Evolutionary conservation across 2,888 invertebrate genomes (phyloP).

Genomic region (Leptinotarsa juncta): DNA sequence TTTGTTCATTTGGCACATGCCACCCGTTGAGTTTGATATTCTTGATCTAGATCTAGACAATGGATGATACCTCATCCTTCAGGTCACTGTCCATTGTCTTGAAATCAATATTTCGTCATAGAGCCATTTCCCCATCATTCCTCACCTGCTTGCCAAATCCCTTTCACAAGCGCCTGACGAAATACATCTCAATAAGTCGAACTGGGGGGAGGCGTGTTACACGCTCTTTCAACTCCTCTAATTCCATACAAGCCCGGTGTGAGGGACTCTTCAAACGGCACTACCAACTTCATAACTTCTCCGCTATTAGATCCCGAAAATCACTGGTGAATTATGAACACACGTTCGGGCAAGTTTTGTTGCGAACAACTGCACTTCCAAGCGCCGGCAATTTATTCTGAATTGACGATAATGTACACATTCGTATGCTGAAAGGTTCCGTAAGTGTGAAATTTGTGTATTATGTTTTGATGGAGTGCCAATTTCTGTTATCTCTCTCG

Average conservation of each 20-base stretch:
- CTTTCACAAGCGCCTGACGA: background rate
- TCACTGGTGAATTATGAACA: conserved; percentile 19
- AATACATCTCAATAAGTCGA: conserved; percentile 10
- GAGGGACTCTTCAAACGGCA: conserved; percentile 2
- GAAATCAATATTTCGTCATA: background rate
- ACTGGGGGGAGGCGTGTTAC: background rate
- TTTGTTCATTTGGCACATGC: no score
- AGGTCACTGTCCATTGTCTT: conserved; percentile 4
- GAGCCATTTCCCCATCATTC: background rate
- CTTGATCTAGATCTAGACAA: no score
- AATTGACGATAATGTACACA: conserved; percentile 17
- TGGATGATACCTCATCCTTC: background rate
- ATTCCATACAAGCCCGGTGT: conserved; percentile 6
- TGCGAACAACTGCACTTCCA: conserved; percentile 19
- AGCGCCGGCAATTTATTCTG: conserved; percentile 1
- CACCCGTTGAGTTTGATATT: no score
- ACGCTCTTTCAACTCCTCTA: background rate
- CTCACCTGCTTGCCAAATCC: background rate
- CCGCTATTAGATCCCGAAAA: conserved; percentile 19
- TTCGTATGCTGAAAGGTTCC: conserved; percentile 15
- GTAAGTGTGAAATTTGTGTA: conserved; percentile 14
- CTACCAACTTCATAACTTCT: conserved; percentile 16
- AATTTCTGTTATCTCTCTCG: conserved; percentile 7
- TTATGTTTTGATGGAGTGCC: conserved; percentile 18
- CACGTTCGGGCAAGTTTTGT: conserved; percentile 18